phyloP scores from a whole-genome alignment of 2,888 invertebrate genomes.

The Pandemis heparana region DNA sequence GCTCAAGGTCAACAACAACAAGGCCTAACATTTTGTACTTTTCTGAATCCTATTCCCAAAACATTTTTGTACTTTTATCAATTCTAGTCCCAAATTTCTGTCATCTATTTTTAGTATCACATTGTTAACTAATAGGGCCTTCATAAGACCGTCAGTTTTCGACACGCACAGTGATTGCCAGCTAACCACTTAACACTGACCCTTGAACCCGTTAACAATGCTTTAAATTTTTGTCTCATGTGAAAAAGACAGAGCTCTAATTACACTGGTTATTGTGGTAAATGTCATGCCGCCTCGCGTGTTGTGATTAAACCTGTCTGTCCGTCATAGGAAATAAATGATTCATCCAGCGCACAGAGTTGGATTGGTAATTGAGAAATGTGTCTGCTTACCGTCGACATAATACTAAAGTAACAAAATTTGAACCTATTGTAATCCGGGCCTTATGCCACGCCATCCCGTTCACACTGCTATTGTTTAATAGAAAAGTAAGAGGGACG shows the following conservation, averaged over 20 bases:
- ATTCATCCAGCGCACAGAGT: constrained; percentile 28
- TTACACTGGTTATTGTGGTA: constrained; percentile 1
- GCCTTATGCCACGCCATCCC: too few species aligned
- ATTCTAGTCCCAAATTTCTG: background rate
- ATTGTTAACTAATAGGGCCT: constrained; percentile 29
- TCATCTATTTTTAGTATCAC: constrained; percentile 21
- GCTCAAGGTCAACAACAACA: too few species aligned
- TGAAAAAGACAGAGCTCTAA: background rate
- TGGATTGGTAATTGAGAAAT: constrained; percentile 31
- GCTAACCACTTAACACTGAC: constrained; percentile 14
- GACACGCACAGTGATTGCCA: constrained; percentile 37
- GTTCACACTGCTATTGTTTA: background rate
- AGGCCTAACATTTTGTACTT: too few species aligned
- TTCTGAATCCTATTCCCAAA: too few species aligned
- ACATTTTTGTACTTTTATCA: background rate
- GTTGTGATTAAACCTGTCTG: constrained; percentile 33
- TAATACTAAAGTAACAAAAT: too few species aligned
- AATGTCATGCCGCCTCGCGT: constrained; percentile 39
- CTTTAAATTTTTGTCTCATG: background rate
- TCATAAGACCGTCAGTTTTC: constrained; percentile 29
- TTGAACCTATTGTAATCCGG: too few species aligned
- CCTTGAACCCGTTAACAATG: background rate
- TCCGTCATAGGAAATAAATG: constrained; percentile 38
- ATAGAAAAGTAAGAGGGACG: too few species aligned
- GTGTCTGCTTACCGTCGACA: background rate